Percentiles rank a stretch among this genome's conserved stretches.
Conservation (phyloP, 1,140 invertebrate species). For the Trichogramma pretiosum region DNA sequence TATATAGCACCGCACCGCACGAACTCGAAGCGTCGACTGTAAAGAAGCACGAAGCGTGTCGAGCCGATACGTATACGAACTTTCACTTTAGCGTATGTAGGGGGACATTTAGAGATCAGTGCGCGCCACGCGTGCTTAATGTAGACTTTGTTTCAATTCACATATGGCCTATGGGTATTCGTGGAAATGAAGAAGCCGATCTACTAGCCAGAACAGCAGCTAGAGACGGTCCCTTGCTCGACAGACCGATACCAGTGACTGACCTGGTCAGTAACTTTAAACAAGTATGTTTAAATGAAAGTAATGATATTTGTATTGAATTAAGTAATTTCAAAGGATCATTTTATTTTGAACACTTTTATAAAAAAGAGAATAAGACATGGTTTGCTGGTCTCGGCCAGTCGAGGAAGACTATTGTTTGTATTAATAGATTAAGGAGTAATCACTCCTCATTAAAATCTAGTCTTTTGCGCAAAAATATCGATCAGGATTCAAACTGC, state of each 20-base stretch:
- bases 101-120: too few relatives aligned
- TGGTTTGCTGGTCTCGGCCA: not conserved
- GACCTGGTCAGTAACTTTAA: constrained; percentile 1
- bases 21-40: too few relatives aligned
- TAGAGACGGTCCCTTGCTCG: not conserved
- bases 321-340: not conserved
- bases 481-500: not conserved
- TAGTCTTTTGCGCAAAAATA: not conserved
- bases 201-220: not conserved
- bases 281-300: not conserved
- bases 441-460: not conserved
- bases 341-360: not conserved
- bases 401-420: not conserved
- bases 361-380: not conserved
- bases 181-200: constrained; percentile 4
- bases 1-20: too few relatives aligned
- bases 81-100: too few relatives aligned
- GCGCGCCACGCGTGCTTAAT: too few relatives aligned
- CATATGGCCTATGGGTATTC: not conserved
- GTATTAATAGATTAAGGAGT: not conserved
- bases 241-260: not conserved
- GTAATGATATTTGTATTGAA: not conserved
- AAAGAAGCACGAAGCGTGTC: too few relatives aligned
- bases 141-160: too few relatives aligned
- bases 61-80: too few relatives aligned